Conservation (phyloP, 2,888 invertebrate genomes). For the Amiota mariae region DNA sequence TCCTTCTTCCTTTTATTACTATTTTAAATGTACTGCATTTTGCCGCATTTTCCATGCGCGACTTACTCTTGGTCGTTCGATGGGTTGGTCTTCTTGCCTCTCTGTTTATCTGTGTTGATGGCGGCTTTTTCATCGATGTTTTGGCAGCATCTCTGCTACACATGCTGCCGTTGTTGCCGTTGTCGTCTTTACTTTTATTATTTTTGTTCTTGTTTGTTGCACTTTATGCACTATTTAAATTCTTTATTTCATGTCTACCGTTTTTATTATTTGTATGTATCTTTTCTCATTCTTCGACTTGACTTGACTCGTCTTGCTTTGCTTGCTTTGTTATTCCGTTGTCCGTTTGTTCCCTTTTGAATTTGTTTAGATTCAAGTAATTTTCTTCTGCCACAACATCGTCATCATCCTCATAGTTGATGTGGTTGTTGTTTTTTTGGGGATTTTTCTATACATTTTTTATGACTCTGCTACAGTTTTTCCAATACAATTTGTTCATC, state of each 20-base stretch:
- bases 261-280: constrained; percentile 33
- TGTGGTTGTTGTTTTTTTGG: not conserved
- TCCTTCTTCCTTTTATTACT: constrained; percentile 21
- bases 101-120: not conserved
- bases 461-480: constrained; percentile 22
- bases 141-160: not conserved
- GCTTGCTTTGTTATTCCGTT: not conserved
- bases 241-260: constrained; percentile 61
- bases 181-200: constrained; percentile 12
- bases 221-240: constrained; percentile 31
- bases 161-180: no score
- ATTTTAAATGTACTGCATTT: constrained; percentile 15
- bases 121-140: constrained; percentile 1
- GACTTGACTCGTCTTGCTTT: not conserved
- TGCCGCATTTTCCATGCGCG: not conserved
- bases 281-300: not conserved
- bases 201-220: constrained; percentile 16
- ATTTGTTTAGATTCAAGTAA: constrained; percentile 17
- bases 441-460: constrained; percentile 6
- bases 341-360: not conserved
- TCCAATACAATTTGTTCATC: constrained; percentile 23
- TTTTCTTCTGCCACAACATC: not conserved
- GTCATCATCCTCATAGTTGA: not conserved
- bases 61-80: constrained; percentile 1
- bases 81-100: not conserved